Evolutionary conservation across 2,888 invertebrate species (phyloP), one percentile per base, ranked within the genome.

Genomic region (Polyploca ridens): DNA sequence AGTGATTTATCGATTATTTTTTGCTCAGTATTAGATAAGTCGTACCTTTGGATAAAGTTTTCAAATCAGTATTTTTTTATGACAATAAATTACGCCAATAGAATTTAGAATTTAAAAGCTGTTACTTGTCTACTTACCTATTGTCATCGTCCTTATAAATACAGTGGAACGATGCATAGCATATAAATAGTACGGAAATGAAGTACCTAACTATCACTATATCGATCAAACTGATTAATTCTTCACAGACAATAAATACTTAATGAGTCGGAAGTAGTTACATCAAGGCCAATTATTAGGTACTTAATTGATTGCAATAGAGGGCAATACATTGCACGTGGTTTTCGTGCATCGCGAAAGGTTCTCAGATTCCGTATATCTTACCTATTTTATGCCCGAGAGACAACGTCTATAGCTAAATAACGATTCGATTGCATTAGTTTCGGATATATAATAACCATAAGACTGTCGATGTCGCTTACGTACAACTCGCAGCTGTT

Each of bases 401-500:
- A 1, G 4, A n/a, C 46, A 14, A 16, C 8, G 8, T 10, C 19
- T 54, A n/a, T 6, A 54, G 54, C 10, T n/a, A 54, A 54, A 54
- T 54, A 16, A 10, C 4, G 16, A 54, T 54, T 10, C 19, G 19
- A 54, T n/a, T 54, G 54, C 19, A 54, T 54, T 10, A 19, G 10
- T 16, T 10, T 19, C 8, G 13, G 41, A 41, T 13, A 49, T 49
- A 49, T 7, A 46, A 46, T 46, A 46, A 35, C 35, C 4, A 35
- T 35, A 64, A n/a, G 62, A 35, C 60, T 62, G 62, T 58, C 63
- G 71, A 69, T 66, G 62, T 57, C 63, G 71, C 70, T 66, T 64
- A 69, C 69, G 66, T 76, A 79, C 73, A 79, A 76, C 78, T 81
- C 77, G 72, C 78, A 73, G 70, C 72, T 78, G 73, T 76, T 86